These are phyloP conservation scores for Gorsachius goisagi DNA, from an alignment of 2,113 vertebrate genomes.

Conservation along the genomic window DNA sequence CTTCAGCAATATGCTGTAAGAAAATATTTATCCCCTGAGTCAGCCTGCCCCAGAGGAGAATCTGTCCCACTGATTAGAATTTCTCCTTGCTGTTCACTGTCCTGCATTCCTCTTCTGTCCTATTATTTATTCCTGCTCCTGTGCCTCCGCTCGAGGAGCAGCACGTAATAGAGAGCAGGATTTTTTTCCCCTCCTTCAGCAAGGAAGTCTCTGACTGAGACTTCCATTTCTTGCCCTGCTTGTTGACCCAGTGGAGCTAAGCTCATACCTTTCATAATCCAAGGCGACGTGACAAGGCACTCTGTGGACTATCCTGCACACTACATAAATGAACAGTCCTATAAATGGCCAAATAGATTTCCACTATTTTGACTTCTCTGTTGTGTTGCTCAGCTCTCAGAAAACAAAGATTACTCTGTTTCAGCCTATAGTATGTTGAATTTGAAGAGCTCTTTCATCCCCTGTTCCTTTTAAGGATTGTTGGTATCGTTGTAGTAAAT, in stretches of 20 bases:
- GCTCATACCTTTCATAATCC: slow-evolving; percentile 32
- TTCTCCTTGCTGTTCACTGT: not conserved
- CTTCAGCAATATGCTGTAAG: not conserved
- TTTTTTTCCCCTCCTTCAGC: not conserved
- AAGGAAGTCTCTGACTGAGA: slow-evolving; percentile 12
- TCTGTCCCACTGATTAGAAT: not conserved
- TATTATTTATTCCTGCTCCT: not conserved
- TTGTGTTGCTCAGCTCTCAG: not conserved
- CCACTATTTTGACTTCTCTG: not conserved
- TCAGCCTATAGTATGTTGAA: not conserved
- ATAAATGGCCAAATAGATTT: slow-evolving; percentile 4
- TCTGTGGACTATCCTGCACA: not conserved
- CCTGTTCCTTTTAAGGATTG: not conserved
- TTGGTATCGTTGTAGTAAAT: not conserved
- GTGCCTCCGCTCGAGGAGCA: not conserved
- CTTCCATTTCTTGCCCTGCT: slow-evolving; percentile 23
- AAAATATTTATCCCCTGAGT: not conserved
- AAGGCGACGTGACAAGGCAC: not conserved
- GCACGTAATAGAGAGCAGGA: not conserved
- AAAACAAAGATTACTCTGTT: not conserved
- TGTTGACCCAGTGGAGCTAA: not conserved
- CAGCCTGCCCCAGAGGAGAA: not conserved
- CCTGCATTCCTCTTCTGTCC: not conserved
- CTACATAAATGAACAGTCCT: not conserved
- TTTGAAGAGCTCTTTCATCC: not conserved